Conservation (phyloP, 2,888 invertebrate genomes). For the Trichacis sp. region DNA sequence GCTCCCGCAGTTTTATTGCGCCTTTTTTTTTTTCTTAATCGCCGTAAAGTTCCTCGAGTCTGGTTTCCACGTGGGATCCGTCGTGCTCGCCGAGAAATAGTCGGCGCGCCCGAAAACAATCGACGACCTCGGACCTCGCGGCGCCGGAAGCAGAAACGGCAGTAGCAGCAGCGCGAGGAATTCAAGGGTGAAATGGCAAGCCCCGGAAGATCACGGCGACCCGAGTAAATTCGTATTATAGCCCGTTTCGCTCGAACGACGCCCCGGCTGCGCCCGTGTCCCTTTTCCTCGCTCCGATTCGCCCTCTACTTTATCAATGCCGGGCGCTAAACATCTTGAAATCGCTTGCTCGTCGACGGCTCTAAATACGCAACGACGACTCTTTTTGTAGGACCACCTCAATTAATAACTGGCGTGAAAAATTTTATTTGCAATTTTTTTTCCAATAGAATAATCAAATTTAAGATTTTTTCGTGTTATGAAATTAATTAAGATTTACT, state of each 20-base stretch:
- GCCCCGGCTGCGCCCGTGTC: conserved; percentile 31
- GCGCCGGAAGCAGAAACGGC: conserved; percentile 12
- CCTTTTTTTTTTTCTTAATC: conserved; percentile 27
- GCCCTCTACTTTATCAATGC: background rate
- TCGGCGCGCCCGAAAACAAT: conserved; percentile 26
- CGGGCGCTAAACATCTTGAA: background rate
- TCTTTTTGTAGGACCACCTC: background rate
- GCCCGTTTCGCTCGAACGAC: conserved; percentile 41
- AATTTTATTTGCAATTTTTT: no score
- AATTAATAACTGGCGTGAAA: no score
- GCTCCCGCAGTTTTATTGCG: conserved; percentile 18
- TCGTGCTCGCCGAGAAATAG: conserved; percentile 39
- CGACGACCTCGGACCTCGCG: conserved; percentile 33
- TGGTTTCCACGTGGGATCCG: conserved; percentile 41
- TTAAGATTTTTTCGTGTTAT: no score
- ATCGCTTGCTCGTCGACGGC: background rate
- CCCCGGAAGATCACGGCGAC: conserved; percentile 37
- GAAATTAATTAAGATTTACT: no score
- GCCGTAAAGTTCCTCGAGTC: conserved; percentile 30
- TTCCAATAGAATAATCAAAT: background rate
- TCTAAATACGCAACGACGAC: conserved; percentile 8
- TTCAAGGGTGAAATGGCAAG: conserved; percentile 43
- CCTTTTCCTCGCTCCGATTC: conserved; percentile 14
- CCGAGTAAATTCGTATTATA: conserved; percentile 49
- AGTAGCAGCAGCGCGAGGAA: conserved; percentile 25